Conservation (phyloP, 2,888 invertebrate species). For the Dysmachus trigonus region DNA sequence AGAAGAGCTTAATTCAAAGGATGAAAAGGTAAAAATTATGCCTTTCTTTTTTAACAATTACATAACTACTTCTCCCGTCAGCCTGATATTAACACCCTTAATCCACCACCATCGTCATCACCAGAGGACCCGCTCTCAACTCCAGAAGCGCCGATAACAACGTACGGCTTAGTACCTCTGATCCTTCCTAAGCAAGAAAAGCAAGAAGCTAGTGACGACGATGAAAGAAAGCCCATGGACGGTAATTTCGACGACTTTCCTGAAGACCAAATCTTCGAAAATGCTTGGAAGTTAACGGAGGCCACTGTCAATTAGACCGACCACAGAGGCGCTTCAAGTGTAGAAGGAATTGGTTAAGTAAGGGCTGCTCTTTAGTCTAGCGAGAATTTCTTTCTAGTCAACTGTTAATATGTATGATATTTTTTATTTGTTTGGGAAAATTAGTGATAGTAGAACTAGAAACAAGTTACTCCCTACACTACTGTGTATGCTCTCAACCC, state of each 20-base stretch:
- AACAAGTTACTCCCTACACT: neutral
- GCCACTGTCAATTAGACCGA: neutral
- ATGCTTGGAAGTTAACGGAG: neutral
- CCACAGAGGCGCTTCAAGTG: neutral
- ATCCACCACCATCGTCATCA: neutral
- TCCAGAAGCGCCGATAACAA: neutral
- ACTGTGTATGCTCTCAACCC: neutral
- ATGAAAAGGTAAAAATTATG: neutral
- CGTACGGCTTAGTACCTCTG: conserved; percentile 18
- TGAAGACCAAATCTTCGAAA: neutral
- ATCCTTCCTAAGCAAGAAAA: neutral
- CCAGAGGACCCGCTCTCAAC: neutral
- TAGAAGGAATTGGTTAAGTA: neutral
- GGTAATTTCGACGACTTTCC: neutral
- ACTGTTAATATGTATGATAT: neutral
- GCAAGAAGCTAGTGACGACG: neutral
- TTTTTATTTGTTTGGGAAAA: neutral
- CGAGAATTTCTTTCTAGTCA: neutral
- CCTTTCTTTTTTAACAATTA: neutral
- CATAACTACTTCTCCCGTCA: neutral
- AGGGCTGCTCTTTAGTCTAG: neutral
- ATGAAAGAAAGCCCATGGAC: neutral
- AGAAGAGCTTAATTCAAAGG: neutral
- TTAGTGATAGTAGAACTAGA: neutral
- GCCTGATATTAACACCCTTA: neutral